A percentile compares a stretch with the other conserved stretches of the same genome.
Evolutionary conservation across 2,113 vertebrate species (phyloP).

Genomic region (Aphyosemion australe): DNA sequence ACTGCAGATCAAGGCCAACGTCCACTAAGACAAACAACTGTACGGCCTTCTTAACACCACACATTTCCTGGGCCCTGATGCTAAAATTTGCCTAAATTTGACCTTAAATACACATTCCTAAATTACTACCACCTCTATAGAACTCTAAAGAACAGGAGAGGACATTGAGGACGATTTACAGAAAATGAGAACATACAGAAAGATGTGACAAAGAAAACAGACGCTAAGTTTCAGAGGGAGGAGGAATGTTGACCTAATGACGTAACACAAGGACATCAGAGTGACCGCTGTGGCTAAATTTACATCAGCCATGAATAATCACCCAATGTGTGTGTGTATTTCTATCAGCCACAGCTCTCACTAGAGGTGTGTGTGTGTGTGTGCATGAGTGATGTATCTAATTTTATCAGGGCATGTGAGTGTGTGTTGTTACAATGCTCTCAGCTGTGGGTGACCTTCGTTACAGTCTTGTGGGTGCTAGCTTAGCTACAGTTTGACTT

Average conservation of each 20-base stretch:
- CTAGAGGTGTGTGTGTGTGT: neutral
- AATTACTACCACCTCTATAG: conserved; percentile 27
- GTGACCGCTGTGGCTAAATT: conserved; percentile 46
- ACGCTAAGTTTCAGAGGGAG: neutral
- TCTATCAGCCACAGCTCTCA: conserved; percentile 28
- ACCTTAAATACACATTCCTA: conserved; percentile 3
- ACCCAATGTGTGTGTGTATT: conserved; percentile 43
- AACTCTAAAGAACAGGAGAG: conserved; percentile 32
- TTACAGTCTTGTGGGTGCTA: neutral
- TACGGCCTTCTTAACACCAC: too few relatives aligned
- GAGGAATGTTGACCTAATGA: conserved; percentile 35
- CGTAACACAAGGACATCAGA: conserved; percentile 55
- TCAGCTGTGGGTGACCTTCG: conserved; percentile 38
- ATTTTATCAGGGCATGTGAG: conserved; percentile 27
- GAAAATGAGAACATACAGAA: neutral
- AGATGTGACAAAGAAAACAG: neutral
- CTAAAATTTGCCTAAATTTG: too few relatives aligned
- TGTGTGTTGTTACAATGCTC: conserved; percentile 13
- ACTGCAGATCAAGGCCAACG: conserved; percentile 25
- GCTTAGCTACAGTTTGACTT: too few relatives aligned
- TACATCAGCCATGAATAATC: conserved; percentile 47
- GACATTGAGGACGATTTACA: neutral
- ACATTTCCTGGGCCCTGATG: neutral
- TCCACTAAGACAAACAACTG: neutral
- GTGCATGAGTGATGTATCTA: conserved; percentile 28